Evolutionary conservation across 2,888 invertebrate species (phyloP).

Genomic region (Antheraea yamamai): DNA sequence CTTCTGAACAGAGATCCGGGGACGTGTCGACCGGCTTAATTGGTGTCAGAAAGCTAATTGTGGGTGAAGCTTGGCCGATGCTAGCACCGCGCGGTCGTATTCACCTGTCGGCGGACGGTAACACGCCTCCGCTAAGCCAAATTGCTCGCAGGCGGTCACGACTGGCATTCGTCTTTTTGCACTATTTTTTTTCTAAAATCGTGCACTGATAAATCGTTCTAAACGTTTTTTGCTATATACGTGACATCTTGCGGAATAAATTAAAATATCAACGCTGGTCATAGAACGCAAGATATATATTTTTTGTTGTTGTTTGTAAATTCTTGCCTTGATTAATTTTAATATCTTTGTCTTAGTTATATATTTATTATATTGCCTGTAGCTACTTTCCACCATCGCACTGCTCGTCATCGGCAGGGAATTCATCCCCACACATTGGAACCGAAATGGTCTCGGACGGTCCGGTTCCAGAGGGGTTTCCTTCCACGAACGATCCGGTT

Average conservation of each 20-base stretch:
- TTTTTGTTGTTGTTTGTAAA: not conserved
- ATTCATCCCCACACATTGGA: too few relatives aligned
- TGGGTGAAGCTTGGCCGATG: slow-evolving; percentile 46
- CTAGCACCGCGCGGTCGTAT: slow-evolving; percentile 49
- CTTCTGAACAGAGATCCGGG: slow-evolving; percentile 18
- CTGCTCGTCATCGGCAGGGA: too few relatives aligned
- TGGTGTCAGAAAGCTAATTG: slow-evolving; percentile 68
- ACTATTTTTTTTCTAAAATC: slow-evolving; percentile 18
- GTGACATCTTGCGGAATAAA: slow-evolving; percentile 19
- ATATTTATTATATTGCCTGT: too few relatives aligned
- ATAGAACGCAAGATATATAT: not conserved
- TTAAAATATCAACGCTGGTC: slow-evolving; percentile 9
- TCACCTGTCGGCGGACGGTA: slow-evolving; percentile 55
- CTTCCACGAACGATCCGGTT: too few relatives aligned
- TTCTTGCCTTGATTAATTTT: not conserved
- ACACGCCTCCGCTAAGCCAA: slow-evolving; percentile 45
- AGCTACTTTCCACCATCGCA: too few relatives aligned
- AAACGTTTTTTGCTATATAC: slow-evolving; percentile 18
- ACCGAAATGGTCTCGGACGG: too few relatives aligned
- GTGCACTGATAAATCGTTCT: slow-evolving; percentile 22
- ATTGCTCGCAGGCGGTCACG: slow-evolving; percentile 52
- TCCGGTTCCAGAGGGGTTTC: too few relatives aligned
- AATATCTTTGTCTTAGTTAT: not conserved
- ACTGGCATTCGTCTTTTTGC: slow-evolving; percentile 27
- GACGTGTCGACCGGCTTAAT: slow-evolving; percentile 51